Base-by-base conservation (phyloP, 2,113 vertebrate species). In the Athene cunicularia region DNA sequence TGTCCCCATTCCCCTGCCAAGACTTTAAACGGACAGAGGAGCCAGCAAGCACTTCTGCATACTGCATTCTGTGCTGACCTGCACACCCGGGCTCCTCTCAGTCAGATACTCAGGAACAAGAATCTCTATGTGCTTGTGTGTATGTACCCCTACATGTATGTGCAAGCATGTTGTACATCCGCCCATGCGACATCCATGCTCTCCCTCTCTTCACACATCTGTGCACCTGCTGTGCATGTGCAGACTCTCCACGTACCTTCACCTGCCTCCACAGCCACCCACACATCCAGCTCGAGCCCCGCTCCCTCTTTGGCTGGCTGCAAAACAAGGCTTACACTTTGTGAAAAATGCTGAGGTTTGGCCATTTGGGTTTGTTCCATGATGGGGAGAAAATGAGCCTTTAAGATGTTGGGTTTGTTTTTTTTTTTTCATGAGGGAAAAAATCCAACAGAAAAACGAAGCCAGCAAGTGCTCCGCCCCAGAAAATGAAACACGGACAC, bases 271-370 rank as follows among this genome's bases (percentile, higher is more conserved):
- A 37, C 64, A 90, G 88, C 76, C 80, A 87, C 80, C 76, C 73
- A 53, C 83, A 45, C n/a, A 35, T 3, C 14, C 72, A 77, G 45
- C 56, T 39, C 7, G 0, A 60, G 72, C 60, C 55, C 70, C 66
- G 7, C 35, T 94, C 62, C 37, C 23, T 62, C 71, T 58, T 85
- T 0, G 0, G 53, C 74, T 93, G 93, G 74, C 92, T 92, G 77
- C 53, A 73, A 94, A 87, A 80, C 84, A 92, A 91, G 71, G 79
- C 58, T 90, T 58, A 15, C 37, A 72, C 82, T 94, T 80, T 4
- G 53, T 62, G 88, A 86, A 94, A 88, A 92, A 88, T 63, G 79
- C 55, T 92, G 95, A 96, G 75, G 74, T 95, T 88, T 93, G 81
- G 75, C 81, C 26, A 4, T 95, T 58, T 33, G 11, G 16, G 79